Evolutionary conservation across 2,113 vertebrate genomes (phyloP), one percentile per base, ranked within the genome.

Genomic region (Marmota flaviventris): DNA sequence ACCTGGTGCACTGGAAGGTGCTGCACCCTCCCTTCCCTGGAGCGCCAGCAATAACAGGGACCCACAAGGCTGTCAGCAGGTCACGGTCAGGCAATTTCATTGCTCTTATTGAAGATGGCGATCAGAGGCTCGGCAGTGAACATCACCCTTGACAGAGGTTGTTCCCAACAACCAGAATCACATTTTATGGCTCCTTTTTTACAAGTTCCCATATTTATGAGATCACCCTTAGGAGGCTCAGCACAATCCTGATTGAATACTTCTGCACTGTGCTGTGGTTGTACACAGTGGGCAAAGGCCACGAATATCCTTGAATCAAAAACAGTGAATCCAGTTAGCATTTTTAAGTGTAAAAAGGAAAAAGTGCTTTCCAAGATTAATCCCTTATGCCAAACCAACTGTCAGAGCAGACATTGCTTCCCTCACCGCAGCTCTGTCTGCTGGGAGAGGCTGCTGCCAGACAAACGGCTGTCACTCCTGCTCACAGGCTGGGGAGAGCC

Each of bases 391-490:
- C 72, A 92, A 29, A 12, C 17, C n/a, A 61, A 95, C 24, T 63
- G 77, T 39, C 48, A 67, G 93, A 96, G 27, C 78, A 78, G 4
- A 51, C 39, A 56, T 73, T 25, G 2, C 53, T 37, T 12, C 56
- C n/a, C 58, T 48, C n/a, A 4, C 88, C 70, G 25, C 45, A 29
- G 37, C 9, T 51, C 16, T 37, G 12, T 29, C 13, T 45, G 90
- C 97, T 84, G 42, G 56, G 94, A 94, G 83, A 67, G 93, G 67
- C 0, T 91, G 95, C 91, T 90, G 58, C 53, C 67, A 85, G 91
- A 85, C 73, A 34, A 92, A 45, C 83, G 93, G 92, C 86, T 95
- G 91, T 86, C 93, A 94, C 92, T 95, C 91, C 95, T 89, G 94
- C 29, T 2, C 24, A n/a, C 81, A 73, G 92, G 70, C 39, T 56